These are phyloP conservation scores for Synanthedon andrenaeformis DNA, from an alignment of 2,888 invertebrate species.

Conservation along the genomic window DNA sequence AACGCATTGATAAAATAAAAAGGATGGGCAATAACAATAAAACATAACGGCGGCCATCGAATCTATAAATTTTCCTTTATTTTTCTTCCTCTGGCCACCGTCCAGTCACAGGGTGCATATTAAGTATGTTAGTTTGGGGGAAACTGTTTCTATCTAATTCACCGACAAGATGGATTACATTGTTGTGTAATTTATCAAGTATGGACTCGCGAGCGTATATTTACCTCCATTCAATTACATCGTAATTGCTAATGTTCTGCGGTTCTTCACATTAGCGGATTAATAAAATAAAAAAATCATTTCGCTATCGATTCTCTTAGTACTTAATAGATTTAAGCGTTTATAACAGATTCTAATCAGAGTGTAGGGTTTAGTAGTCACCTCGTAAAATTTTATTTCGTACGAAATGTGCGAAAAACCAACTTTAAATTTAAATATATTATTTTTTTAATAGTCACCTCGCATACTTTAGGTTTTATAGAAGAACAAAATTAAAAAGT, in stretches of 20 bases:
- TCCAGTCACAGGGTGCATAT: slow-evolving; percentile 21
- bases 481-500: too few species aligned
- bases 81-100: slow-evolving; percentile 23
- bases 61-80: slow-evolving; percentile 22
- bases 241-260: neutral
- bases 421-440: too few species aligned
- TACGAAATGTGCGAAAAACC: too few species aligned
- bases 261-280: neutral
- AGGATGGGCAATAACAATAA: slow-evolving; percentile 53
- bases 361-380: too few species aligned
- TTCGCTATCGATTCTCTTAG: too few species aligned
- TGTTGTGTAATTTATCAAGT: slow-evolving; percentile 17
- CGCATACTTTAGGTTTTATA: too few species aligned
- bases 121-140: slow-evolving; percentile 8
- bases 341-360: too few species aligned
- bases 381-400: too few species aligned
- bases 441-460: too few species aligned
- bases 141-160: slow-evolving; percentile 11
- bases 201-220: slow-evolving; percentile 10
- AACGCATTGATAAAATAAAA: slow-evolving; percentile 43
- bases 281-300: too few species aligned
- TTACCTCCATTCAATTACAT: neutral
- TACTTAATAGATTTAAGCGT: too few species aligned
- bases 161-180: slow-evolving; percentile 22
- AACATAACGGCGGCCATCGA: slow-evolving; percentile 38